A percentile compares a stretch with the other conserved stretches of the same genome.
Conservation (phyloP, 2,113 vertebrate species). For the Crotophaga sulcirostris region DNA sequence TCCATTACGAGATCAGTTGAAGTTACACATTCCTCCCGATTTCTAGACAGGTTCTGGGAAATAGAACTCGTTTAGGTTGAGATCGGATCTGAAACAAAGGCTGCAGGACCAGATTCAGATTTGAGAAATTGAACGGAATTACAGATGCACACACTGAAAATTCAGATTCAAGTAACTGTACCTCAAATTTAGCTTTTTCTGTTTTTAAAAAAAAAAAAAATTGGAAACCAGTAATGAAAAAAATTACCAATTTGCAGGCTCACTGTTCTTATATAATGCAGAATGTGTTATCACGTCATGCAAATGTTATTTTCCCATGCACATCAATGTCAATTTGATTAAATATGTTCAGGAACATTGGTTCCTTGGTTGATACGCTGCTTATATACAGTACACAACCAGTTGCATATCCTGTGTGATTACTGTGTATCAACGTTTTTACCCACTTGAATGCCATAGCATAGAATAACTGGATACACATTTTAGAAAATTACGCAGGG, state of each 20-base stretch:
- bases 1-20: not conserved
- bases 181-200: not conserved
- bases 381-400: not conserved
- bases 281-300: not conserved
- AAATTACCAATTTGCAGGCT: not conserved
- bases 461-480: not conserved
- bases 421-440: not conserved
- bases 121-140: not conserved
- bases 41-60: not conserved
- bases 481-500: not conserved
- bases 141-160: not conserved
- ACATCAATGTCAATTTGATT: not conserved
- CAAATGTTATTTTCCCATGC: not conserved
- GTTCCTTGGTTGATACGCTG: not conserved
- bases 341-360: not conserved
- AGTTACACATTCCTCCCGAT: not conserved
- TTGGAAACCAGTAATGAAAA: not conserved
- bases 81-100: not conserved
- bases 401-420: not conserved
- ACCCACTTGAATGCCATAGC: not conserved
- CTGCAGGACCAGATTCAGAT: not conserved
- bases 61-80: not conserved
- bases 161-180: not conserved
- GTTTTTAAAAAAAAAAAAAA: not conserved
- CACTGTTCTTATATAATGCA: not conserved